These are phyloP conservation scores for Pseudonaja textilis DNA, from an alignment of 2,113 vertebrate genomes.

Conservation along the genomic window DNA sequence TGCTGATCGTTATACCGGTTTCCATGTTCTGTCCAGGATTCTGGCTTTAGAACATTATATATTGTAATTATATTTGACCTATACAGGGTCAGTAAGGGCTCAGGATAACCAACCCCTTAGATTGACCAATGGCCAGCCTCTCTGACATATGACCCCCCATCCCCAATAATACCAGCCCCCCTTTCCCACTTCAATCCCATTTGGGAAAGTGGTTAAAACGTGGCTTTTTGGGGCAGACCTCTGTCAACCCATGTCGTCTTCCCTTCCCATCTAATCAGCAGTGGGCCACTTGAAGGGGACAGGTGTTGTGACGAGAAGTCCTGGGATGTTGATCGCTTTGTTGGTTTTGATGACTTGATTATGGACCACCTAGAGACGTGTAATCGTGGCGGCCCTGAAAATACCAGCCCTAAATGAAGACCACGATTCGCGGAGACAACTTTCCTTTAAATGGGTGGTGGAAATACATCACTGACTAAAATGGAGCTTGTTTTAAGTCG, in stretches of 20 bases:
- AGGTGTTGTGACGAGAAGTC: background rate
- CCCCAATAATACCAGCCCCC: background rate
- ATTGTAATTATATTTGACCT: too few species aligned
- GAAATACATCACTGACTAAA: constrained; percentile 29
- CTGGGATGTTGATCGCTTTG: background rate
- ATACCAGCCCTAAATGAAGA: background rate
- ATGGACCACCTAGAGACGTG: background rate
- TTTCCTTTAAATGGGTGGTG: constrained; percentile 47
- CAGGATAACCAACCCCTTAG: background rate
- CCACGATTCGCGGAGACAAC: background rate
- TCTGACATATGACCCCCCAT: background rate
- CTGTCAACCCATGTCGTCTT: background rate
- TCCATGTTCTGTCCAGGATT: background rate
- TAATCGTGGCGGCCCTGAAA: background rate
- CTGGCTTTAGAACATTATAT: background rate
- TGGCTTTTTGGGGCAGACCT: background rate
- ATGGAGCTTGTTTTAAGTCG: constrained; percentile 51
- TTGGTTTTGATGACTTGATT: background rate
- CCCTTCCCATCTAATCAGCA: background rate
- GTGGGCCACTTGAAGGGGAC: background rate
- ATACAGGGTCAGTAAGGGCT: background rate
- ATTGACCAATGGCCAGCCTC: background rate
- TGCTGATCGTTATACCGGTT: background rate
- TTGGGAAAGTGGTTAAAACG: background rate
- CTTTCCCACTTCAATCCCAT: background rate